Conservation (phyloP, 2,797 vertebrate species). For the Leptatherina wallacei region DNA sequence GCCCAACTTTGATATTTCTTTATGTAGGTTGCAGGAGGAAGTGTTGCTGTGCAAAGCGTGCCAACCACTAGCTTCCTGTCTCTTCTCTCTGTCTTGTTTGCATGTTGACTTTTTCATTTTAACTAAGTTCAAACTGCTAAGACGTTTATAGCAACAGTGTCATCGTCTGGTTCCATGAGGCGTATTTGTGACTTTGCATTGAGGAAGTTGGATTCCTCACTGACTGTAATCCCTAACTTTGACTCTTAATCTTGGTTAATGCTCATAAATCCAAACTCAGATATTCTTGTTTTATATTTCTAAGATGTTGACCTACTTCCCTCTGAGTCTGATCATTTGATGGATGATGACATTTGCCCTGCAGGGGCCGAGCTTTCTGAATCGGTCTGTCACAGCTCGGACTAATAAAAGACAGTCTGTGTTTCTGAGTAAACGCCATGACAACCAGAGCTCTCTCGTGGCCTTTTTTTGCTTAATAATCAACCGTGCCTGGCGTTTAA, state of each 20-base stretch:
- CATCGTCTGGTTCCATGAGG: background rate
- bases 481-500: background rate
- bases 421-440: conserved; percentile 58
- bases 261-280: background rate
- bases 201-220: too few species aligned
- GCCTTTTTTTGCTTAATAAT: conserved; percentile 59
- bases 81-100: background rate
- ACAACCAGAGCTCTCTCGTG: conserved; percentile 48
- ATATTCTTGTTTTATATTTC: background rate
- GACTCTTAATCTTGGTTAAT: too few species aligned
- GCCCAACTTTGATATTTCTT: background rate
- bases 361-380: conserved; percentile 46
- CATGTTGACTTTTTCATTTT: background rate
- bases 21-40: background rate
- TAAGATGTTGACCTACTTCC: conserved; percentile 25
- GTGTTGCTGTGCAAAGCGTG: background rate
- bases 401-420: conserved; percentile 72
- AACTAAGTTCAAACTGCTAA: background rate
- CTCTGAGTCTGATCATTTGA: conserved; percentile 12
- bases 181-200: too few species aligned
- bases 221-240: too few species aligned
- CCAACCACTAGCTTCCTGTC: background rate
- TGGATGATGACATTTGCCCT: conserved; percentile 44
- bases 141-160: background rate
- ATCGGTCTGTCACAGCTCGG: conserved; percentile 61